Evolutionary conservation across 2,113 vertebrate genomes (phyloP).

Genomic region (Stegostoma tigrinum): DNA sequence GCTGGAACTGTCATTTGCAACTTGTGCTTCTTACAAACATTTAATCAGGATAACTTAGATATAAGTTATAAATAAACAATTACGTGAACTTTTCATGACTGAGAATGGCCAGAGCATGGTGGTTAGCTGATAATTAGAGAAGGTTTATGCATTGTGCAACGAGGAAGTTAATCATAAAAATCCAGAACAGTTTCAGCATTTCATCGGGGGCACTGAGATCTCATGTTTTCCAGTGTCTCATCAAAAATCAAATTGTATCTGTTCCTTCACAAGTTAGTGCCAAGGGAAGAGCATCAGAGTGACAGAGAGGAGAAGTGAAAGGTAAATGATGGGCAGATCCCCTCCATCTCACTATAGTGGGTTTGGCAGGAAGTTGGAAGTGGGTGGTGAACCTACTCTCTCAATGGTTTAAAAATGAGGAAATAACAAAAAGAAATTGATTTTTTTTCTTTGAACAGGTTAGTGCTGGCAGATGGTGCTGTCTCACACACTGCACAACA

Average conservation of each 20-base stretch:
- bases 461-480: background rate
- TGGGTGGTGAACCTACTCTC: background rate
- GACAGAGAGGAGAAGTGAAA: background rate
- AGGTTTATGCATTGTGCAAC: background rate
- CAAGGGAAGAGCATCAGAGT: background rate
- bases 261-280: background rate
- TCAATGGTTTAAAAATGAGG: background rate
- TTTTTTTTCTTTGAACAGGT: slow-evolving; percentile 8
- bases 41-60: background rate
- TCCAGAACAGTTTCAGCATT: background rate
- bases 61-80: background rate
- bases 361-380: background rate
- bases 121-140: background rate
- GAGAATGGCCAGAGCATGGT: background rate
- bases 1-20: background rate
- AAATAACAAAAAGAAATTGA: background rate
- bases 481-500: background rate
- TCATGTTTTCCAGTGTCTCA: background rate
- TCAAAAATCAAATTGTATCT: background rate
- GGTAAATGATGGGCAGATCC: background rate
- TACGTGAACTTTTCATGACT: background rate
- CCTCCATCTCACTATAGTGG: background rate
- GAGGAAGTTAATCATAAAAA: background rate
- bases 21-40: background rate
- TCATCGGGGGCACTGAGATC: background rate